Evolutionary conservation across 2,113 vertebrate species (phyloP).

Genomic region (Podiceps cristatus): DNA sequence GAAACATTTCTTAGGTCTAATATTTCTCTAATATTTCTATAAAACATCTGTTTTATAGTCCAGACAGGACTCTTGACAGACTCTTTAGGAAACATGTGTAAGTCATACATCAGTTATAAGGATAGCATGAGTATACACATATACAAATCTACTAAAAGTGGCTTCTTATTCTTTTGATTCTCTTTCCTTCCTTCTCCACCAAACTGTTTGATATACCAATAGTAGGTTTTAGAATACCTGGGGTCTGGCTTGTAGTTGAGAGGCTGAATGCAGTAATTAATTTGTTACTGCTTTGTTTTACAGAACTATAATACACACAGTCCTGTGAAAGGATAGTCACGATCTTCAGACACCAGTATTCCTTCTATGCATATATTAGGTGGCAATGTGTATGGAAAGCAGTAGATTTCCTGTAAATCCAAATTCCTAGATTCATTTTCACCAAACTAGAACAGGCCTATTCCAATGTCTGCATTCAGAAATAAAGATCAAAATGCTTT

Average conservation of each 20-base stretch:
- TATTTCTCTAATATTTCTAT: too few species aligned
- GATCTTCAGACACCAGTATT: background rate
- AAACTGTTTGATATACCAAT: background rate
- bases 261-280: background rate
- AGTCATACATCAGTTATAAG: background rate
- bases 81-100: background rate
- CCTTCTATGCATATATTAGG: background rate
- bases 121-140: background rate
- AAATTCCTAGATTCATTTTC: background rate
- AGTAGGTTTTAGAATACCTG: background rate
- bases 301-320: background rate
- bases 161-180: background rate
- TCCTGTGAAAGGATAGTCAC: background rate
- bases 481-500: background rate
- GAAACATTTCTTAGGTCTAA: too few species aligned
- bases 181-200: background rate
- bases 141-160: background rate
- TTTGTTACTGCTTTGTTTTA: background rate
- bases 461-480: background rate
- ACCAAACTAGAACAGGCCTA: background rate
- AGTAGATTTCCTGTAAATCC: background rate
- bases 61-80: background rate
- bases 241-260: background rate
- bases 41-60: background rate
- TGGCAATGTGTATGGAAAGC: background rate